Evolutionary conservation across 2,797 vertebrate species (phyloP).

Genomic region (Gouania willdenowi): DNA sequence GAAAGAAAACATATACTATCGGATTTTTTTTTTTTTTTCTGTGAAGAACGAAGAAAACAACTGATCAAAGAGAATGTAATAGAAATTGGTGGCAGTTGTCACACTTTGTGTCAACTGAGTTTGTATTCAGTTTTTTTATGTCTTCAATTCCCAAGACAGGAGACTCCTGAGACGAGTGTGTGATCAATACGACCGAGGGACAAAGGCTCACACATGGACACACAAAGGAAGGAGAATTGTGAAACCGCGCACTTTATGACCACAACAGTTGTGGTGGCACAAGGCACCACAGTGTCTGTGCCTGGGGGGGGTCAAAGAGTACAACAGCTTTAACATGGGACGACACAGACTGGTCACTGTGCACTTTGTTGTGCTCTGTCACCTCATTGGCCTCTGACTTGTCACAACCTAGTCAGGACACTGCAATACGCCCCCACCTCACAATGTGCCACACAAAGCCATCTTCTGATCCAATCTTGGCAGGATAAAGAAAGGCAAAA

Average conservation of each 20-base stretch:
- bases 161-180: too few species aligned
- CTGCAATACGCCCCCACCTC: conserved; percentile 32
- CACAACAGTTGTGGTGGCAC: conserved; percentile 5
- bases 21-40: too few species aligned
- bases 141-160: too few species aligned
- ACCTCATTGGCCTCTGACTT: conserved; percentile 48
- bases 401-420: conserved; percentile 28
- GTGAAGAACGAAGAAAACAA: too few species aligned
- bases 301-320: conserved; percentile 37
- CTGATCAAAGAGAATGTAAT: too few species aligned
- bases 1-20: too few species aligned
- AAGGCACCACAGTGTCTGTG: conserved; percentile 28
- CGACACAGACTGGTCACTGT: conserved; percentile 62
- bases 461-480: conserved; percentile 5
- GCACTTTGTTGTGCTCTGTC: conserved; percentile 40
- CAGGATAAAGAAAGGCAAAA: not conserved
- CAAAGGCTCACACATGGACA: conserved; percentile 2
- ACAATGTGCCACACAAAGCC: conserved; percentile 11
- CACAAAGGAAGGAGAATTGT: too few species aligned
- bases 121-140: too few species aligned
- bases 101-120: too few species aligned
- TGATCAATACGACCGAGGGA: too few species aligned
- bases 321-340: conserved; percentile 44
- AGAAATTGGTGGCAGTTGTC: too few species aligned
- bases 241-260: conserved; percentile 19